Evolutionary conservation across 2,888 invertebrate species (phyloP).

Genomic region (Leptinotarsa juncta): DNA sequence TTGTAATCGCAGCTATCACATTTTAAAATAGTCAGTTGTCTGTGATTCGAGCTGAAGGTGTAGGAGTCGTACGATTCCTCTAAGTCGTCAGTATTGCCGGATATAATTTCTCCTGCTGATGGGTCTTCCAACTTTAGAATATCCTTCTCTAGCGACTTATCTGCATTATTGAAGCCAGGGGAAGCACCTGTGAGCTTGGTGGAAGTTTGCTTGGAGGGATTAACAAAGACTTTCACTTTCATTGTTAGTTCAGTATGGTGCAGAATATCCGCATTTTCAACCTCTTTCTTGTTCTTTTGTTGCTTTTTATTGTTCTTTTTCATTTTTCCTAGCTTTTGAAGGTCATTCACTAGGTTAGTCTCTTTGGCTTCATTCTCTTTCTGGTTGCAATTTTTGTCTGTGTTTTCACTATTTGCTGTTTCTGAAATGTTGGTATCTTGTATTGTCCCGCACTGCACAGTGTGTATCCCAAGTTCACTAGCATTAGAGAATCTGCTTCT

Average conservation of each 20-base stretch:
- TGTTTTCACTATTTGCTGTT: background rate
- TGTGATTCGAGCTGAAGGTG: background rate
- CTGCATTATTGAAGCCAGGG: background rate
- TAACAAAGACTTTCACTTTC: background rate
- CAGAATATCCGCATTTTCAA: background rate
- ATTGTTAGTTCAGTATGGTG: slow-evolving; percentile 12
- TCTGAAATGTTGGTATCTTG: background rate
- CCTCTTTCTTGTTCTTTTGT: background rate
- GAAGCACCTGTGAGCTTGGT: background rate
- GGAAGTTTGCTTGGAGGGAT: background rate
- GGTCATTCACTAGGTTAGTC: background rate
- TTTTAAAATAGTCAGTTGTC: slow-evolving; percentile 25
- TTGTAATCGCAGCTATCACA: slow-evolving; percentile 24
- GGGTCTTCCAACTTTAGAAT: background rate
- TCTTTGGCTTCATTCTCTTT: background rate
- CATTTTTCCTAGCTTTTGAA: background rate
- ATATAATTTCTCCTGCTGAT: background rate
- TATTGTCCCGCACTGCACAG: background rate
- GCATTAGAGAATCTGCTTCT: background rate
- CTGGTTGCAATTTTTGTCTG: background rate
- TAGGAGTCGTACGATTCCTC: background rate
- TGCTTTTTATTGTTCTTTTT: slow-evolving; percentile 4
- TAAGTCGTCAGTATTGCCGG: background rate
- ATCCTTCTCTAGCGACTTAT: background rate
- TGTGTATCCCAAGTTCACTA: background rate